These are phyloP conservation scores for Carcinoscorpius rotundicauda DNA, from an alignment of 1,140 invertebrate species.

Conservation along the genomic window DNA sequence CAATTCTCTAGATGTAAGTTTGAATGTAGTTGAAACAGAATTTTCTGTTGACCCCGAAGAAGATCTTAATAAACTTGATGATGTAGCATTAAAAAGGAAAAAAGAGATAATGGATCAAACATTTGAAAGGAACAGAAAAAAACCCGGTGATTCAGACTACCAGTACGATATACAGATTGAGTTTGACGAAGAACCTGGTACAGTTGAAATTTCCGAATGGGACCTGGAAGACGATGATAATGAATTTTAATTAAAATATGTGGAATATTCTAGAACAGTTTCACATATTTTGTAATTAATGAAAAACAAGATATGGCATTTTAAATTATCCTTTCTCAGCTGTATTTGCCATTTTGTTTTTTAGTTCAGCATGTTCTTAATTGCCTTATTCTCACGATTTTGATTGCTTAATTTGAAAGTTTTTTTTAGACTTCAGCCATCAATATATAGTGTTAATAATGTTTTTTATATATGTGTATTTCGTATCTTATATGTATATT, in stretches of 20 bases:
- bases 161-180: slow-evolving; percentile 37
- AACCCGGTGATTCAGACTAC: slow-evolving; percentile 36
- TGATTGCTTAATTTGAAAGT: no score
- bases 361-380: no score
- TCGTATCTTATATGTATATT: no score
- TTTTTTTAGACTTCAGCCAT: no score
- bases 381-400: no score
- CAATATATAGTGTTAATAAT: no score
- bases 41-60: slow-evolving; percentile 35
- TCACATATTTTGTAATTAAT: no score
- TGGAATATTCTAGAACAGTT: no score
- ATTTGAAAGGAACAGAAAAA: slow-evolving; percentile 35
- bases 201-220: slow-evolving; percentile 15
- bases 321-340: no score
- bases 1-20: slow-evolving; percentile 22
- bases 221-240: slow-evolving; percentile 11
- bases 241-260: background rate
- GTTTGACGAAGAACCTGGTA: slow-evolving; percentile 24
- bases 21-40: slow-evolving; percentile 23
- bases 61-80: slow-evolving; percentile 38
- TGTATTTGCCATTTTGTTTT: no score
- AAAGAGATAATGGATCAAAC: slow-evolving; percentile 37
- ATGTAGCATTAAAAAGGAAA: slow-evolving; percentile 32
- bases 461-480: no score
- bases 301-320: no score